phyloP scores from a whole-genome alignment of 1,140 invertebrate species.

The Rhyzopertha dominica region DNA sequence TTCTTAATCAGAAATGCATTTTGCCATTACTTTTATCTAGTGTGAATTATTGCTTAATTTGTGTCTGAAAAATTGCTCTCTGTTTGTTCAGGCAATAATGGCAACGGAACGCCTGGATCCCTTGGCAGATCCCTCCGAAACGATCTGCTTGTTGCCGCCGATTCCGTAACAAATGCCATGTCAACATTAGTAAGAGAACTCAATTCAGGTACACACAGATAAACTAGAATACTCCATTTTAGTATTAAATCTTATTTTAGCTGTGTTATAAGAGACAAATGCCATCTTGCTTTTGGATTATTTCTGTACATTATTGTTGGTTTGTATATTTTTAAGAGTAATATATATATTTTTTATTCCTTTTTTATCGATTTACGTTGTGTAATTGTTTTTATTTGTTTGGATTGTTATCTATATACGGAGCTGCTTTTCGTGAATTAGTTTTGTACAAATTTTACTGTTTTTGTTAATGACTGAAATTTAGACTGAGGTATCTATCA shows the following conservation, averaged over 20 bases:
- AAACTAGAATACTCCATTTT: slow-evolving; percentile 17
- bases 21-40: no score
- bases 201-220: slow-evolving; percentile 71
- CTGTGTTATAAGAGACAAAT: slow-evolving; percentile 7
- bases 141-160: slow-evolving; percentile 85
- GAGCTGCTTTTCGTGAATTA: slow-evolving; percentile 2
- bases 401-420: slow-evolving; percentile 3
- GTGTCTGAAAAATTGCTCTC: no score
- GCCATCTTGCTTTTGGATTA: slow-evolving; percentile 15
- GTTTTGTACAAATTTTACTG: slow-evolving; percentile 2
- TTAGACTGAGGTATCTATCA: no score
- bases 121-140: slow-evolving; percentile 68
- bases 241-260: slow-evolving; percentile 18
- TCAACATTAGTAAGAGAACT: slow-evolving; percentile 91
- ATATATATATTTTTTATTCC: slow-evolving; percentile 16
- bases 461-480: no score
- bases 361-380: slow-evolving; percentile 6
- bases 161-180: slow-evolving; percentile 95
- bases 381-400: slow-evolving; percentile 11
- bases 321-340: slow-evolving; percentile 14
- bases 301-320: slow-evolving; percentile 10
- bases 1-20: no score
- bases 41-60: no score
- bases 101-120: slow-evolving; percentile 42
- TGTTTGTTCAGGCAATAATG: slow-evolving; percentile 41